A percentile compares a stretch with the other conserved stretches of the same genome.
Evolutionary conservation across 2,113 vertebrate species (phyloP).

Genomic region (Nerophis lumbriciformis): DNA sequence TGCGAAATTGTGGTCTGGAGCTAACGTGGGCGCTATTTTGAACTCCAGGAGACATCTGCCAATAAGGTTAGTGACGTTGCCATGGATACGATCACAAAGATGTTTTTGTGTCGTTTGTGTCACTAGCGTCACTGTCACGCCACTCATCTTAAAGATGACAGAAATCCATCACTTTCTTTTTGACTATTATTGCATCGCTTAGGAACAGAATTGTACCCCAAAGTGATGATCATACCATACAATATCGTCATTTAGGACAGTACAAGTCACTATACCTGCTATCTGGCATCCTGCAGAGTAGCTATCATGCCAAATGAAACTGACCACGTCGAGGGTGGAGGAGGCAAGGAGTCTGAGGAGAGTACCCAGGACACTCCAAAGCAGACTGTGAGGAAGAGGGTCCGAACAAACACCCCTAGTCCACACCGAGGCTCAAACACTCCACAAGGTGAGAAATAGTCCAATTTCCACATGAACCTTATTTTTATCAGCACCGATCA

Average conservation of each 20-base stretch:
- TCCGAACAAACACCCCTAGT: conserved; percentile 65
- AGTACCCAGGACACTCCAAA: conserved; percentile 48
- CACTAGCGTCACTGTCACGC: conserved; percentile 10
- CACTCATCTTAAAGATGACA: not conserved
- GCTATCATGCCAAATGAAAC: conserved; percentile 79
- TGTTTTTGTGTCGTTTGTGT: conserved; percentile 11
- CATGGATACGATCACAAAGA: not conserved
- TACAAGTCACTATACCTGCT: not conserved
- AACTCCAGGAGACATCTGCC: not conserved
- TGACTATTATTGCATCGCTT: not conserved
- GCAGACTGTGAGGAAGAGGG: conserved; percentile 67
- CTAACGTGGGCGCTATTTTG: conserved; percentile 1
- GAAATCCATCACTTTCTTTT: not conserved
- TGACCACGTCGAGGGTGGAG: conserved; percentile 62
- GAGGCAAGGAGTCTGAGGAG: conserved; percentile 64
- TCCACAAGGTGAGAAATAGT: conserved; percentile 73
- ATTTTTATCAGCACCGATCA: not conserved
- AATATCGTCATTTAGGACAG: not conserved
- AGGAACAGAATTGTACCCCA: not conserved
- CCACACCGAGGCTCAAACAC: conserved; percentile 59
- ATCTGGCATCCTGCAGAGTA: conserved; percentile 11
- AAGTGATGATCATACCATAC: too few relatives aligned
- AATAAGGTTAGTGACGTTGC: conserved; percentile 36
- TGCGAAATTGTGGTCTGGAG: not conserved
- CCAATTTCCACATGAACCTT: not conserved